A percentile compares a stretch with the other conserved stretches of the same genome.
These are phyloP conservation scores for Gerosis bhagava DNA, from an alignment of 2,888 invertebrate genomes.

Conservation along the genomic window DNA sequence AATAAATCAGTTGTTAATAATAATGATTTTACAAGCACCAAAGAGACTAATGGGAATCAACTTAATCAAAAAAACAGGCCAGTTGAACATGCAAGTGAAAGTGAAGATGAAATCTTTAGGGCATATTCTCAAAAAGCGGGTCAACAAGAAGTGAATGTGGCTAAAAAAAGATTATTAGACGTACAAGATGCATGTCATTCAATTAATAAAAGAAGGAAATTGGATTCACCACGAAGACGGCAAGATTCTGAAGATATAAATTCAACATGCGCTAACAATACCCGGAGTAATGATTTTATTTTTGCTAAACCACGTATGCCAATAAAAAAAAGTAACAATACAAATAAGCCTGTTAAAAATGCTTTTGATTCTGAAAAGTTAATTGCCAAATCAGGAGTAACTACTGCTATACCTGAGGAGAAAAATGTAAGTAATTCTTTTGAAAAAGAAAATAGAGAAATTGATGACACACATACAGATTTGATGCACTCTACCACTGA, in stretches of 20 bases:
- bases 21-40: too few relatives aligned
- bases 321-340: constrained; percentile 42
- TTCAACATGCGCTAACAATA: not conserved
- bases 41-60: too few relatives aligned
- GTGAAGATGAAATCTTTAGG: constrained; percentile 24
- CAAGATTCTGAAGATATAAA: not conserved
- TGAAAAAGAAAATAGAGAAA: not conserved
- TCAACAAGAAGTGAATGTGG: constrained; percentile 26
- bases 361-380: constrained; percentile 21
- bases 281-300: constrained; percentile 45
- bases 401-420: too few relatives aligned
- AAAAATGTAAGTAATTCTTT: too few relatives aligned
- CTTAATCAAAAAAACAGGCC: too few relatives aligned
- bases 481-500: constrained; percentile 1
- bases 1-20: constrained; percentile 44
- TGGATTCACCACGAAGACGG: constrained; percentile 12
- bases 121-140: not conserved
- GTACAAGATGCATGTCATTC: constrained; percentile 29
- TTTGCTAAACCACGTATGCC: constrained; percentile 57
- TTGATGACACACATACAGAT: constrained; percentile 3
- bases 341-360: too few relatives aligned
- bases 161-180: constrained; percentile 36
- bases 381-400: constrained; percentile 3
- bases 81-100: constrained; percentile 17
- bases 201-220: constrained; percentile 44